Evolutionary conservation across 2,888 invertebrate genomes (phyloP).

Genomic region (Iselma pallidipennis): DNA sequence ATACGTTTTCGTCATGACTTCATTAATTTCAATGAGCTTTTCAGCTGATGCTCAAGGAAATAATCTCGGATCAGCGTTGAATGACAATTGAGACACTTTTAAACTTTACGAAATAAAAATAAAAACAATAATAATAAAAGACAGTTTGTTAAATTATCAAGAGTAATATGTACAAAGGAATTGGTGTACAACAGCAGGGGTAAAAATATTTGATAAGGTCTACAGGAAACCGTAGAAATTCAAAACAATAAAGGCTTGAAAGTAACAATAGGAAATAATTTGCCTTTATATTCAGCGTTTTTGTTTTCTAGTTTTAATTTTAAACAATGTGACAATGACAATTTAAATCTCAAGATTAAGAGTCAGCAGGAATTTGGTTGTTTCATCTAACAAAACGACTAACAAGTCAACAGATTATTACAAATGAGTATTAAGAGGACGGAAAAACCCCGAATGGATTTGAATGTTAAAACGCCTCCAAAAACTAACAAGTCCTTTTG

Average conservation of each 20-base stretch:
- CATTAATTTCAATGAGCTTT: conserved; percentile 5
- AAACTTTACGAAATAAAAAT: not conserved
- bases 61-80: not conserved
- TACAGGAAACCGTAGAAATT: not conserved
- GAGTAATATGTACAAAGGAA: not conserved
- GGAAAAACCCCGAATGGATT: no score
- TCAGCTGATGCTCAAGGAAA: not conserved
- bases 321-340: conserved; percentile 8
- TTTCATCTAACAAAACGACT: not conserved
- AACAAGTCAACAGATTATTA: not conserved
- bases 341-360: conserved; percentile 9
- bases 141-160: conserved; percentile 5
- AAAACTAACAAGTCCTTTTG: no score
- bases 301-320: conserved; percentile 5
- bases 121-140: not conserved
- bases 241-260: conserved; percentile 5
- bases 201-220: not conserved
- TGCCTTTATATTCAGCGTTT: not conserved
- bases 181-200: not conserved
- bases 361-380: not conserved
- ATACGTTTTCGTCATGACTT: conserved; percentile 17
- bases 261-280: conserved; percentile 12
- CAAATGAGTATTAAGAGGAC: no score
- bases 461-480: no score
- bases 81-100: not conserved